phyloP scores from a whole-genome alignment of 2,113 vertebrate species.

The Megaceryle torquata region DNA sequence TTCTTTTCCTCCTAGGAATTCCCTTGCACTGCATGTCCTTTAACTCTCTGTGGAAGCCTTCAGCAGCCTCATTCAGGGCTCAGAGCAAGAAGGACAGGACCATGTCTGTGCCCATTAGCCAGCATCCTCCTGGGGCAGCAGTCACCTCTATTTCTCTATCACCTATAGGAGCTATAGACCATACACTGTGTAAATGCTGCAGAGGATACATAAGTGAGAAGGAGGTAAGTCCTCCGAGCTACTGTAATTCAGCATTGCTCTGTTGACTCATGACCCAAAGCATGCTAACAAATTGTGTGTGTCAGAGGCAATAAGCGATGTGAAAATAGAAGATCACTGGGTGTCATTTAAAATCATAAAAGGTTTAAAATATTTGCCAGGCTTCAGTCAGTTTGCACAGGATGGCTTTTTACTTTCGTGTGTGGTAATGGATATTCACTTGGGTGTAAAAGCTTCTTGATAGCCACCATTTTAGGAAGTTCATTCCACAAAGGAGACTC shows the following conservation, averaged over 20 bases:
- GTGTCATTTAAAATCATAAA: not conserved
- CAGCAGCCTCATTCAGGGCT: not conserved
- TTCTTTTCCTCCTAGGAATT: not conserved
- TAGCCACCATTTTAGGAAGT: not conserved
- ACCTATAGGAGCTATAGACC: not conserved
- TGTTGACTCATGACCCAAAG: not conserved
- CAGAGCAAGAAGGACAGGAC: not conserved
- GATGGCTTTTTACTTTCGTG: not conserved
- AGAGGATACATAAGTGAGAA: not conserved
- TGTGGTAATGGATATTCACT: not conserved
- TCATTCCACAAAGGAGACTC: constrained; percentile 8
- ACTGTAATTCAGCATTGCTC: not conserved
- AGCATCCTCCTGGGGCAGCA: not conserved
- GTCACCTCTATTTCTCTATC: not conserved
- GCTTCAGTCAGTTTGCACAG: not conserved
- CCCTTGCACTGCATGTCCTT: not conserved
- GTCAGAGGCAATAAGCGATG: not conserved
- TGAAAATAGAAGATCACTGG: not conserved
- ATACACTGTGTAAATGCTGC: not conserved
- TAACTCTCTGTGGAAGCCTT: not conserved
- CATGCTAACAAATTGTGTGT: not conserved
- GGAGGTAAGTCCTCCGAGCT: not conserved
- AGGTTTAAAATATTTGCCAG: not conserved
- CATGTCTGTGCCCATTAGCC: not conserved
- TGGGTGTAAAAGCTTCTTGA: constrained; percentile 25